These are phyloP conservation scores for Trissolcus basalis DNA, from an alignment of 1,140 invertebrate species.

Conservation along the genomic window DNA sequence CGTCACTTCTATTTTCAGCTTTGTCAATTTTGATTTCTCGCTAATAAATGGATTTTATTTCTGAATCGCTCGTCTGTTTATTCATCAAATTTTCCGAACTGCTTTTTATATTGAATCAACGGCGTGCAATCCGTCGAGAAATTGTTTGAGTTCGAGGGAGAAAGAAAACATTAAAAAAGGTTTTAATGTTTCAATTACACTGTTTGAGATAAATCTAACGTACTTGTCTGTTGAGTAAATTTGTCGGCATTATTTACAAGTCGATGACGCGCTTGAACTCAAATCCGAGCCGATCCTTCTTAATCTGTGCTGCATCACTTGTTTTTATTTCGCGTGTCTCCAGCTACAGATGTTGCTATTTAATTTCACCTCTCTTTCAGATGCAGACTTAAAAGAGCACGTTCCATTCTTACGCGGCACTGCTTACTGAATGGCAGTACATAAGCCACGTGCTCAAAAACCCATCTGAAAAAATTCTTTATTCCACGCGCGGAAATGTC, in stretches of 20 bases:
- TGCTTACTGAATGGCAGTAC: constrained; percentile 42
- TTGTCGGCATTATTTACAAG: constrained; percentile 42
- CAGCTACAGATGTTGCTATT: constrained; percentile 48
- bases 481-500: constrained; percentile 41
- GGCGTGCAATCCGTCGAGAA: too few species aligned
- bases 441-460: constrained; percentile 44
- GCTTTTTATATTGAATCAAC: too few species aligned
- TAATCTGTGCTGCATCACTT: constrained; percentile 32
- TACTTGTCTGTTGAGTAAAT: constrained; percentile 19
- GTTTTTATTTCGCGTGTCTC: constrained; percentile 15
- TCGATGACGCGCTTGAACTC: constrained; percentile 40
- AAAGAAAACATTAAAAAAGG: too few species aligned
- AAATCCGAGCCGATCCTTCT: constrained; percentile 51
- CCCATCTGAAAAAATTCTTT: constrained; percentile 45
- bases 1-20: too few species aligned
- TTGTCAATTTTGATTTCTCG: too few species aligned
- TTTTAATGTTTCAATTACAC: too few species aligned
- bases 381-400: constrained; percentile 30
- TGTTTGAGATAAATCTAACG: too few species aligned
- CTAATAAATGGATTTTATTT: too few species aligned
- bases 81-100: too few species aligned
- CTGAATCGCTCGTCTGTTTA: too few species aligned
- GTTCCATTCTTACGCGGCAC: constrained; percentile 46
- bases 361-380: constrained; percentile 39
- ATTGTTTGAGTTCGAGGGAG: too few species aligned